These are phyloP conservation scores for Tangara arthus DNA, from an alignment of 2,797 vertebrate genomes.

Conservation along the genomic window DNA sequence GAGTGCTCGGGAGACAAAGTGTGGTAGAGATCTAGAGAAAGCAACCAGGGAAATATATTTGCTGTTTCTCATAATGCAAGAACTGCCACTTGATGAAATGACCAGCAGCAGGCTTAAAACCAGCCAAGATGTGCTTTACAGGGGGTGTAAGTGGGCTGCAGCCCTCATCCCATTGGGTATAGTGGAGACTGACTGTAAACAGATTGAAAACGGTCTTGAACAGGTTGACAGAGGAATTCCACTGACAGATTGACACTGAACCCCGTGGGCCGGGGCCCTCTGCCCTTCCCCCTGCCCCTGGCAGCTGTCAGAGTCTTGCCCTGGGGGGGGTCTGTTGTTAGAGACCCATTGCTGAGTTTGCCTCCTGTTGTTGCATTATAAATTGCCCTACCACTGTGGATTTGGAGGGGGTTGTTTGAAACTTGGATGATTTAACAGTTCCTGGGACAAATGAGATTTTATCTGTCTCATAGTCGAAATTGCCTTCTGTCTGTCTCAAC, in stretches of 20 bases:
- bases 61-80: not conserved
- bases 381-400: not conserved
- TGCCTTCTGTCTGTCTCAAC: not conserved
- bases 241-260: fast-evolving
- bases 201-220: not conserved
- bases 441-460: not conserved
- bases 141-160: not conserved
- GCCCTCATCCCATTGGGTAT: too few species aligned
- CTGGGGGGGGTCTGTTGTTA: not conserved
- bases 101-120: not conserved
- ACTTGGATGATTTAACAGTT: not conserved
- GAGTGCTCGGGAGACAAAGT: not conserved
- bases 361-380: not conserved
- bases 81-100: not conserved
- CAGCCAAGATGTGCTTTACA: not conserved
- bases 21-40: not conserved
- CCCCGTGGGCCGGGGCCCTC: fast-evolving
- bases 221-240: not conserved
- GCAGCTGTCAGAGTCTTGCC: not conserved
- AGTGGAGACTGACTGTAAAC: not conserved
- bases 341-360: fast-evolving
- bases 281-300: not conserved
- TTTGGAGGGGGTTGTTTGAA: not conserved
- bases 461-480: fast-evolving
- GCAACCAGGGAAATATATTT: not conserved